Evolutionary conservation across 2,888 invertebrate species (phyloP), one percentile per base, ranked within the genome.

Genomic region (Zygothrica quintamaculata): DNA sequence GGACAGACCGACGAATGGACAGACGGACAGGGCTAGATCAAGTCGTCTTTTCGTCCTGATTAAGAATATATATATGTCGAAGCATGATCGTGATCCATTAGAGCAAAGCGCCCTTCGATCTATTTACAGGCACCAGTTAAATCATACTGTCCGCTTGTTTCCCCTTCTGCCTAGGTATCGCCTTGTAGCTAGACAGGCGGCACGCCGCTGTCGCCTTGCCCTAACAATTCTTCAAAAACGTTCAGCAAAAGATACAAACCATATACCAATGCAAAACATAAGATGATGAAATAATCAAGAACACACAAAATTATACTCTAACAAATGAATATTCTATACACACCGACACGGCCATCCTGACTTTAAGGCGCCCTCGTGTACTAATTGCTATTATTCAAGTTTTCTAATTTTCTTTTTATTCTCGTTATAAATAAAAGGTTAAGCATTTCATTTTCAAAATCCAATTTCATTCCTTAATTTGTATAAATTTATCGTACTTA

Each of bases 61-160:
- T n/a, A n/a, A n/a, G n/a, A n/a, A n/a, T n/a, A 26, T 26, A 26
- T 26, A 26, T 26, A 26, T 26, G 26, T 26, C 26, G 26, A 26
- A 26, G 26, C 8, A 26, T 26, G 26, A 26, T 4, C 8, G 26
- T 26, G 4, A 8, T 26, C 26, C 26, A 26, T 26, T 26, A 26
- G 26, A 26, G 26, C 26, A 26, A 26, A 26, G 26, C 26, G 26
- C 26, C 5, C 8, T 26, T 26, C 26, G 26, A 26, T 26, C 26
- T 26, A 26, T 26, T 26, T 8, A 26, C 26, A 26, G 26, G 26
- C 26, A 26, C 4, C 26, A 6, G 8, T 26, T 26, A 26, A 26
- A 26, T 26, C 26, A 26, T 8, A 26, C 26, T 26, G 26, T 26
- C 26, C 26, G 4, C 26, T 26, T 26, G 26, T 26, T 26, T 26